Evolutionary conservation across 2,888 invertebrate species (phyloP).

Genomic region (Isotomurus palustris): DNA sequence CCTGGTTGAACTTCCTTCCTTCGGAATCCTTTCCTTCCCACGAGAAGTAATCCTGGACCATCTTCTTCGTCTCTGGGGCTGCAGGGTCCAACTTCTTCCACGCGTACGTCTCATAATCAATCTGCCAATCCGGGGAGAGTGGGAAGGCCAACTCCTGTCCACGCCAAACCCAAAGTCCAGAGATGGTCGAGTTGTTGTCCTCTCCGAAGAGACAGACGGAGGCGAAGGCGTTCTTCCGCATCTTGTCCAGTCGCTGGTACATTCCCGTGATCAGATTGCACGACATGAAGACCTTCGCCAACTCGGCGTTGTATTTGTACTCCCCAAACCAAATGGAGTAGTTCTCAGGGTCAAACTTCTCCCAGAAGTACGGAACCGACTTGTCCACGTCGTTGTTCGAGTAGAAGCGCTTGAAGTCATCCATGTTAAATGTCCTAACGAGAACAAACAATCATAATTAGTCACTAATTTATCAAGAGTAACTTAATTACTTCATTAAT

Average conservation of each 20-base stretch:
- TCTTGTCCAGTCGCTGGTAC: slow-evolving; percentile 96
- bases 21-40: slow-evolving; percentile 81
- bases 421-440: slow-evolving; percentile 84
- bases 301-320: slow-evolving; percentile 92
- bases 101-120: slow-evolving; percentile 92
- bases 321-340: slow-evolving; percentile 97
- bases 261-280: slow-evolving; percentile 96
- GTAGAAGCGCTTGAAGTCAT: slow-evolving; percentile 95
- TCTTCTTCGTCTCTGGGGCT: slow-evolving; percentile 72
- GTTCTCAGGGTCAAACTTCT: slow-evolving; percentile 92
- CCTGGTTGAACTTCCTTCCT: slow-evolving; percentile 94
- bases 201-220: slow-evolving; percentile 89
- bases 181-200: slow-evolving; percentile 87
- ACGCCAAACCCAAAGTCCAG: slow-evolving; percentile 97
- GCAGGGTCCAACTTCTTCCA: slow-evolving; percentile 90
- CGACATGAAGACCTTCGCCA: slow-evolving; percentile 92
- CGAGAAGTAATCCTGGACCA: slow-evolving; percentile 83
- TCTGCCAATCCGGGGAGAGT: slow-evolving; percentile 87
- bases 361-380: slow-evolving; percentile 97
- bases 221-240: slow-evolving; percentile 94
- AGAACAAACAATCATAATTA: too few relatives aligned
- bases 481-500: too few relatives aligned
- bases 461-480: too few relatives aligned
- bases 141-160: slow-evolving; percentile 90
- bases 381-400: slow-evolving; percentile 91